Conservation (phyloP, 2,113 vertebrate genomes). For the Brienomyrus brachyistius region DNA sequence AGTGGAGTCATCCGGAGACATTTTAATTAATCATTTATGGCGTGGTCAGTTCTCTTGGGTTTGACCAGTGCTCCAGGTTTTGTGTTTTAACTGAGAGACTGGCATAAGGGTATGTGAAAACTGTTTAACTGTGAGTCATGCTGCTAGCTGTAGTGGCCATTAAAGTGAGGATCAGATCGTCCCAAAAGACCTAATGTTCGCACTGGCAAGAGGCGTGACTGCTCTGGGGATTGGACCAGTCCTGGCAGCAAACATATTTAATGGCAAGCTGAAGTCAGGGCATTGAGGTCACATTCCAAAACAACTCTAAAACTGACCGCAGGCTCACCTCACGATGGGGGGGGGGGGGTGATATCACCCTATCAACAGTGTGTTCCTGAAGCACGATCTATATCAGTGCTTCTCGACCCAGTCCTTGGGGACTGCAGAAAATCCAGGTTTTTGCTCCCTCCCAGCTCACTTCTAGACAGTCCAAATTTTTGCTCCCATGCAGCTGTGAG, state of each 20-base stretch:
- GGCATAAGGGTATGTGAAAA: neutral
- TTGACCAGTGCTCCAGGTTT: neutral
- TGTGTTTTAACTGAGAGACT: neutral
- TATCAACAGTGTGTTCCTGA: neutral
- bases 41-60: neutral
- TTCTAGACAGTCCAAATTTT: too few relatives aligned
- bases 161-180: neutral
- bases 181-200: neutral
- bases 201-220: neutral
- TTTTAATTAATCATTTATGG: neutral
- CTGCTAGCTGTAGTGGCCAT: neutral
- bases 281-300: neutral
- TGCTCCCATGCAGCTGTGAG: neutral
- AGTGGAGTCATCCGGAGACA: neutral
- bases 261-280: neutral
- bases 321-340: neutral
- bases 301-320: neutral
- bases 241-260: neutral
- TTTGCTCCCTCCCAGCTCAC: neutral
- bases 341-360: neutral
- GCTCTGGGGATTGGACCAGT: neutral
- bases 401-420: neutral
- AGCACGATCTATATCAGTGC: neutral
- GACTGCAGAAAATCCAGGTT: neutral
- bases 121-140: neutral